Percentiles rank a stretch among this genome's conserved stretches.
Conservation (phyloP, 2,888 invertebrate species). For the Augochlorella aurata region DNA sequence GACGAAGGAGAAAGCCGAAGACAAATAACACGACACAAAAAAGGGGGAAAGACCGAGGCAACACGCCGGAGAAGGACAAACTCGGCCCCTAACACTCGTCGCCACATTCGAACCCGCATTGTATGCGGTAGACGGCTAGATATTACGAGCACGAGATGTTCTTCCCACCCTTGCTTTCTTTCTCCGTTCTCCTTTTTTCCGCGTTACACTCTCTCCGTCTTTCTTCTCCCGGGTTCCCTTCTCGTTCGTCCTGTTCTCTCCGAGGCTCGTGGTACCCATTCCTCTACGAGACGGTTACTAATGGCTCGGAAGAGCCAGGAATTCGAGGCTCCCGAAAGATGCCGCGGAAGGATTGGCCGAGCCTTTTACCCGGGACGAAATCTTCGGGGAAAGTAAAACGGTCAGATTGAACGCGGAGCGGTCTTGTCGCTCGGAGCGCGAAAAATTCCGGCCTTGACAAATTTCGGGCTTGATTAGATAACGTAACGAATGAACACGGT, state of each 20-base stretch:
- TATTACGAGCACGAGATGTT: constrained; percentile 68
- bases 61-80: constrained; percentile 15
- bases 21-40: constrained; percentile 63
- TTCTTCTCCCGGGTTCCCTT: constrained; percentile 18
- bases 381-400: constrained; percentile 40
- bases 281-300: constrained; percentile 66
- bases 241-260: constrained; percentile 23
- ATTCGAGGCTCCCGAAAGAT: constrained; percentile 63
- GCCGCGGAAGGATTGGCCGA: constrained; percentile 61
- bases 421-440: constrained; percentile 24
- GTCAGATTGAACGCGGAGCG: constrained; percentile 43
- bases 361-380: constrained; percentile 38
- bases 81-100: constrained; percentile 37
- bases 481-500: constrained; percentile 42
- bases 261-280: constrained; percentile 17
- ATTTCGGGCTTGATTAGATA: constrained; percentile 49
- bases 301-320: constrained; percentile 66
- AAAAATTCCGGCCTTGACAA: constrained; percentile 36
- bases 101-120: constrained; percentile 65
- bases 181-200: constrained; percentile 13
- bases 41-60: constrained; percentile 6
- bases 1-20: constrained; percentile 30
- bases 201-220: constrained; percentile 30
- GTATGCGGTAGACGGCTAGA: constrained; percentile 64
- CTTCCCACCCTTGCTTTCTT: constrained; percentile 45